Conservation (phyloP, 1,140 invertebrate genomes). For the Neomicropteryx cornuta region DNA sequence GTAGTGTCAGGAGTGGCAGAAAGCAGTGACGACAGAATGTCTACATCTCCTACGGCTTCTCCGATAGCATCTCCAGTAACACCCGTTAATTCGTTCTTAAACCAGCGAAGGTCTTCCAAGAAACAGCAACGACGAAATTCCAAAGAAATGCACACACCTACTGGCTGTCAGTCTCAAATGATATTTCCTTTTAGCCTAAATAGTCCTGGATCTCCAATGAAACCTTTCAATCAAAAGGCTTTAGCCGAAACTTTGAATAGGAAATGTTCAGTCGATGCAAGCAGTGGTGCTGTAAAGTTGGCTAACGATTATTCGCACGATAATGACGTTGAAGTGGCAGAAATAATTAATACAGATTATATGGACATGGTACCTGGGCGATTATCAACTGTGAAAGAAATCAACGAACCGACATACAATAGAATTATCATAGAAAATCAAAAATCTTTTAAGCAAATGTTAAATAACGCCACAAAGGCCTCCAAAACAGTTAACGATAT, state of each 20-base stretch:
- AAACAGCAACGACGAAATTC: constrained; percentile 23
- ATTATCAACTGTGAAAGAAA: constrained; percentile 13
- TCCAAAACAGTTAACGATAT: constrained; percentile 7
- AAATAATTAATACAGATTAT: constrained; percentile 9
- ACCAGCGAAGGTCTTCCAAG: constrained; percentile 23
- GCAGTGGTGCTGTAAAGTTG: constrained; percentile 20
- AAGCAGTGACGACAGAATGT: background rate
- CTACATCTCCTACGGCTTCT: constrained; percentile 27
- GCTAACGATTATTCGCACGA: too few relatives aligned
- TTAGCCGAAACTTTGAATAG: constrained; percentile 15
- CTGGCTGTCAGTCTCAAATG: constrained; percentile 39
- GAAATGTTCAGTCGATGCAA: constrained; percentile 23
- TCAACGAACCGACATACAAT: constrained; percentile 8
- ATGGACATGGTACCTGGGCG: constrained; percentile 12
- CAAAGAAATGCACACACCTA: constrained; percentile 31
- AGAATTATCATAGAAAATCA: constrained; percentile 11
- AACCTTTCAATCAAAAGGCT: constrained; percentile 23
- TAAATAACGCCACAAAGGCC: constrained; percentile 14
- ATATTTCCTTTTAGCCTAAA: constrained; percentile 50
- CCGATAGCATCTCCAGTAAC: constrained; percentile 18
- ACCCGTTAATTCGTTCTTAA: constrained; percentile 22
- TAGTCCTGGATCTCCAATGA: constrained; percentile 44
- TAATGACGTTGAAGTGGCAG: constrained; percentile 2
- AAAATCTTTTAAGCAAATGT: constrained; percentile 12
- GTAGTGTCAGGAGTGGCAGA: background rate